Conservation (phyloP, 2,113 vertebrate genomes). For the Petrocephalus microphthalmus region DNA sequence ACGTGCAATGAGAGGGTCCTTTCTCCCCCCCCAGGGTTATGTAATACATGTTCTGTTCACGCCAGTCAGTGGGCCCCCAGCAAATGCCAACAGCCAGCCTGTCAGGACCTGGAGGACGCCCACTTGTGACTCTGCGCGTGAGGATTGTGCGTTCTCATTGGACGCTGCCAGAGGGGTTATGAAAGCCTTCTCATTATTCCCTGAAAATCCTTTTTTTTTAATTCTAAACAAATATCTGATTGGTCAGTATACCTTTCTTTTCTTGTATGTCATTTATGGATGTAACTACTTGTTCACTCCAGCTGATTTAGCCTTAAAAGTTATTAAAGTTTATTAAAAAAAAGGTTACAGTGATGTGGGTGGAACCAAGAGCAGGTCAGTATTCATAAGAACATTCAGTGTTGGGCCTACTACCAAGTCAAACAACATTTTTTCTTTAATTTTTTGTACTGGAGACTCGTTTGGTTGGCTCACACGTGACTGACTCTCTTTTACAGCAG, state of each 20-base stretch:
- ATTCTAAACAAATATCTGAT: neutral
- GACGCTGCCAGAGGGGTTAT: neutral
- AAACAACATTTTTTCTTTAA: conserved; percentile 3
- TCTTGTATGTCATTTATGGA: neutral
- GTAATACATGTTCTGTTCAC: conserved; percentile 1
- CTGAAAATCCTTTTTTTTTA: neutral
- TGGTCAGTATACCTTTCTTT: neutral
- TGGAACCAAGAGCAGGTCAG: neutral
- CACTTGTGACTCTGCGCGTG: neutral
- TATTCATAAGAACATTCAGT: neutral
- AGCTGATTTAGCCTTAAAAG: neutral
- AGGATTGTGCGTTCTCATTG: neutral
- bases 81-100: neutral
- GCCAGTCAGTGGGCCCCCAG: neutral
- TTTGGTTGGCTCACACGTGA: neutral
- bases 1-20: neutral
- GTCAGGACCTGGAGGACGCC: neutral
- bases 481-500: neutral
- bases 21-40: conserved; percentile 7
- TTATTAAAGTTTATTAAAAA: neutral
- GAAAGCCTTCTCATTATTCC: neutral
- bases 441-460: neutral
- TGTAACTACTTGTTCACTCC: neutral
- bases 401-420: neutral
- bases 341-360: neutral